Base-by-base conservation (phyloP, 2,797 vertebrate species). In the Eulemur mongoz region DNA sequence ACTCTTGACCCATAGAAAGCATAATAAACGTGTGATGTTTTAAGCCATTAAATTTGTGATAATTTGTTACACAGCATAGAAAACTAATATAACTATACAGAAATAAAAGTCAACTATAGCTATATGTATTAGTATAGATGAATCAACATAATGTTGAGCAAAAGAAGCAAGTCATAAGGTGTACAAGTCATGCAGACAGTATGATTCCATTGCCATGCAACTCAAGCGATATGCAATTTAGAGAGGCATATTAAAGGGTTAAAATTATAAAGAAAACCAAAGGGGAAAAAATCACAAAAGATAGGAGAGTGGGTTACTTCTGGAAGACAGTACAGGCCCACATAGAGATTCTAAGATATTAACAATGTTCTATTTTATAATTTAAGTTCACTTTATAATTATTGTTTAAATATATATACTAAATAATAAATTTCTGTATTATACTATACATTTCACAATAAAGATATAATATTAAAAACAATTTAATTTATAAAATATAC, bases 401-500 rank as follows among this genome's bases (percentile, higher is more conserved):
- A 52, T 23, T 69, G 30, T 70, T 70, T 79, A 93, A 73, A 59
- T 43, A 2, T 1, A 61, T 52, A 57, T 72, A 43, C 59, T 90
- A 50, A 73, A 9, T 35, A 67, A 65, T 25, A 85, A 30, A 1
- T 86, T 85, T 65, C 52, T 69, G 2, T 96, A 57, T 57, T 84
- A 48, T 48, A 48, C 40, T 67, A 43, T 70, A 48, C 82, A 45
- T 86, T 81, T 95, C 52, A 80, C 12, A 82, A 23, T 85, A 25
- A 92, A 92, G 38, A 50, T 72, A 82, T 69, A 80, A 79, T 86
- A 92, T 91, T 79, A 73, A 90, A 79, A 73, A 54, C 10, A 86
- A 94, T 76, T 90, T 88, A 59, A 81, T 76, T 38, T 92, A 82
- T 82, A 94, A 76, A 91, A 92, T 96, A 65, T 59, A 54, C 20